Base-by-base conservation (phyloP, 1,140 invertebrate genomes). In the Anagrus nilaparvatae region DNA sequence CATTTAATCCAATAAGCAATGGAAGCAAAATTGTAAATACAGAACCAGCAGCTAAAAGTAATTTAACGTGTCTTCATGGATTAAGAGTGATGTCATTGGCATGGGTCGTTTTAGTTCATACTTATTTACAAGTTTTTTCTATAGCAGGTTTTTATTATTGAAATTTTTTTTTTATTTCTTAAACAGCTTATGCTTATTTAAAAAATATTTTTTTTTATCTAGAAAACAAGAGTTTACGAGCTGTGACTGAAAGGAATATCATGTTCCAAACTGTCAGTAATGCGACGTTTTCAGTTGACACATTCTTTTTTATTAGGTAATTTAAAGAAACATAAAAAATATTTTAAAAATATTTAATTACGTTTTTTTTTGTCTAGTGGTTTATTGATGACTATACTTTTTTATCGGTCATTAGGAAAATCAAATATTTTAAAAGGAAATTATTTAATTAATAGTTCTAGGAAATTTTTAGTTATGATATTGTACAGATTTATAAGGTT, bases 31-130 rank as follows among this genome's bases (percentile, higher is more conserved):
- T 75, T 40, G 47, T 81, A 3, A 73, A 72, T 36, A 72, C 76
- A 3, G 73, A 77, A 25, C 65, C 60, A 0, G 61, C 72, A 18
- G 63, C 71, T 0, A 60, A 79, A 47, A 77, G 81, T 23, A 78
- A 77, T 18, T 73, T 87, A 2, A 78, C 77, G 32, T 87, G 82
- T 54, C 66, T 90, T n/a, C 85, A 90, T 52, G 86, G 87, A 2
- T 67, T 91, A 28, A 71, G 86, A 33, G 88, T 92, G 30, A 67
- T 93, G 44, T 88, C 84, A 7, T 77, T 93, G 42, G 72, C 79
- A 1, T 94, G 90, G 90, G 87, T 93, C n/a, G 85, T 94, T 46
- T 75, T 93, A 73, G 89, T 91, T 4, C 90, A 95, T 59, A 87
- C 86, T 1, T 89, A 87, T 61, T 67, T 87, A 13, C 79, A 85